These are phyloP conservation scores for Arrhopalites spinosus DNA, from an alignment of 2,888 invertebrate species.

Conservation along the genomic window DNA sequence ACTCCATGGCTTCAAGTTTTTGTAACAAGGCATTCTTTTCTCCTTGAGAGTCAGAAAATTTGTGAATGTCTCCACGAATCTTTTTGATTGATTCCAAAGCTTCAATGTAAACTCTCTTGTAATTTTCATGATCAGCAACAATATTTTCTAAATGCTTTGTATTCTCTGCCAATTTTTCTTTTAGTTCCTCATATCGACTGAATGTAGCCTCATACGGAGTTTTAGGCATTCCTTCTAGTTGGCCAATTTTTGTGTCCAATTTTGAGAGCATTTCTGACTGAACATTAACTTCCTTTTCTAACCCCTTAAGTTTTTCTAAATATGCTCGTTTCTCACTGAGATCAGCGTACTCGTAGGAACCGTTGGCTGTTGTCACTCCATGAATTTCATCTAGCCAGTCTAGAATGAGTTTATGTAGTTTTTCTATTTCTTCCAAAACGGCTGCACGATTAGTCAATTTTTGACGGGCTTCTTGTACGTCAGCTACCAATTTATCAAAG, in stretches of 20 bases:
- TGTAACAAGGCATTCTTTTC: conserved; percentile 68
- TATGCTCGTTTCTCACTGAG: conserved; percentile 88
- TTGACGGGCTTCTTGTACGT: conserved; percentile 78
- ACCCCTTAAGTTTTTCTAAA: conserved; percentile 82
- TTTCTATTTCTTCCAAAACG: conserved; percentile 85
- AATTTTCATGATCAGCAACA: conserved; percentile 84
- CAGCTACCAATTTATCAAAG: conserved; percentile 82
- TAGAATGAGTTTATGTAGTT: conserved; percentile 73
- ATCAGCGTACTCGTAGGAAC: conserved; percentile 77
- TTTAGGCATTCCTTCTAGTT: conserved; percentile 69
- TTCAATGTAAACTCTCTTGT: conserved; percentile 79
- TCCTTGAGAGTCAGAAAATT: conserved; percentile 84
- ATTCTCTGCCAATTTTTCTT: conserved; percentile 59
- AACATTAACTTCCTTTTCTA: conserved; percentile 79
- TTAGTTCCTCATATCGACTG: conserved; percentile 72
- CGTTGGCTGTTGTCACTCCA: conserved; percentile 73
- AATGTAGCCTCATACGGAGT: conserved; percentile 71
- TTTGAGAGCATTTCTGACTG: conserved; percentile 79
- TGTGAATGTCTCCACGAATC: conserved; percentile 79
- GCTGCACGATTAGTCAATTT: conserved; percentile 74
- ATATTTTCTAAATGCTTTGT: conserved; percentile 69
- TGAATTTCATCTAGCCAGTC: conserved; percentile 91
- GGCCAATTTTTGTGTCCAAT: conserved; percentile 73
- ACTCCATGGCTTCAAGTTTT: conserved; percentile 19
- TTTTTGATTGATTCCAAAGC: conserved; percentile 85